A percentile compares a stretch with the other conserved stretches of the same genome.
These are phyloP conservation scores for Rapana venosa DNA, from an alignment of 2,888 invertebrate species.

Conservation along the genomic window DNA sequence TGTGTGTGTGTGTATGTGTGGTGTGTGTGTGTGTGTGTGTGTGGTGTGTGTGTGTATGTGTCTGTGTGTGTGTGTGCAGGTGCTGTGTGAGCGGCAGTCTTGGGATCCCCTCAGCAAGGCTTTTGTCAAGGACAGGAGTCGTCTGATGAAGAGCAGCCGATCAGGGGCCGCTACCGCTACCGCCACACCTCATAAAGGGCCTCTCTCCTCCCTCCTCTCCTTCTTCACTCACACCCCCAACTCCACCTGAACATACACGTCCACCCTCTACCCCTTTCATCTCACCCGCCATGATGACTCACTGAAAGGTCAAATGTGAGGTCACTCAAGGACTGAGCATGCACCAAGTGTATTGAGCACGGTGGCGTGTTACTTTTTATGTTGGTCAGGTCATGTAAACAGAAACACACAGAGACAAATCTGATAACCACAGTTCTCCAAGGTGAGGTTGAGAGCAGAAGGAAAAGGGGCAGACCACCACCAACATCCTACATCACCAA, in stretches of 20 bases:
- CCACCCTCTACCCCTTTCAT: background rate
- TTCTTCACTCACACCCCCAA: background rate
- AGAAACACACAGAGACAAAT: no score
- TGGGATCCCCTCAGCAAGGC: conserved; percentile 33
- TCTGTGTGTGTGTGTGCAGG: conserved; percentile 3
- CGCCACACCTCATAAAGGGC: background rate
- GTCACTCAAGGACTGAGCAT: background rate
- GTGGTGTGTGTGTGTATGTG: background rate
- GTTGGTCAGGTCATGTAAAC: background rate
- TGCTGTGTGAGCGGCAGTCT: conserved; percentile 13
- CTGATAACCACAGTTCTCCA: no score
- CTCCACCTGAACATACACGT: background rate
- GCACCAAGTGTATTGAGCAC: background rate
- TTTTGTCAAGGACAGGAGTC: conserved; percentile 28
- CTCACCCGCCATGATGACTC: background rate
- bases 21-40: background rate
- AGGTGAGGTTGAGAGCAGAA: no score
- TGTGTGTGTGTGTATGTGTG: background rate
- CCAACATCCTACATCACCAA: no score
- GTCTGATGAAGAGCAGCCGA: conserved; percentile 10
- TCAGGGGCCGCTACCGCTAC: background rate
- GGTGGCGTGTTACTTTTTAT: background rate
- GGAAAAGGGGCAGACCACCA: no score
- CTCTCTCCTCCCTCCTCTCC: background rate
- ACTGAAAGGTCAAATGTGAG: background rate